Evolutionary conservation across 1,140 invertebrate species (phyloP).

Genomic region (Apis mellifera): DNA sequence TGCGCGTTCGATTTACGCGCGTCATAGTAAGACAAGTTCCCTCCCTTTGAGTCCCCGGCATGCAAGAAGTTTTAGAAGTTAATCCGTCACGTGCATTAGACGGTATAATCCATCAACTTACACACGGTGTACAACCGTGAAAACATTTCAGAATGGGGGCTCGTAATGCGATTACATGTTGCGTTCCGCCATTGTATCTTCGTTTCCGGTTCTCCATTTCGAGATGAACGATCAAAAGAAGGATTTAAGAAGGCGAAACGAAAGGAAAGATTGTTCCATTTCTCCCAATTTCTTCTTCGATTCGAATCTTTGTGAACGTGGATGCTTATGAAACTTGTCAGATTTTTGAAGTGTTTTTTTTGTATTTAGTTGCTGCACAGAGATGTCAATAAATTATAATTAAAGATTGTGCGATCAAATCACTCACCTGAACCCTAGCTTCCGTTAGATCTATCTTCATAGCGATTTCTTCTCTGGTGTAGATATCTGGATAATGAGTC

Average conservation of each 20-base stretch:
- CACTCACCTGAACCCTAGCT: slow-evolving; percentile 96
- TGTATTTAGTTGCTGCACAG: no score
- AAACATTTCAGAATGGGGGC: slow-evolving; percentile 66
- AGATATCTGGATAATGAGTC: slow-evolving; percentile 99
- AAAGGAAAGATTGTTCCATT: slow-evolving; percentile 12
- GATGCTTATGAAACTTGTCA: not conserved
- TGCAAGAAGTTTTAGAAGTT: slow-evolving; percentile 70
- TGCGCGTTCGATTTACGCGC: not conserved
- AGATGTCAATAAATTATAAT: no score
- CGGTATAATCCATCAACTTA: slow-evolving; percentile 79
- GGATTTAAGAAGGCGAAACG: not conserved
- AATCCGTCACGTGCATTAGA: slow-evolving; percentile 77
- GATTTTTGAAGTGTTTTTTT: not conserved
- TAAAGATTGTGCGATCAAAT: no score
- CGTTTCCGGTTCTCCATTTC: slow-evolving; percentile 30
- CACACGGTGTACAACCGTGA: slow-evolving; percentile 54
- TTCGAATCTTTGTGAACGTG: not conserved
- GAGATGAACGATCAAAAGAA: not conserved
- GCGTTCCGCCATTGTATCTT: slow-evolving; percentile 51
- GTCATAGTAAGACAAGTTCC: not conserved
- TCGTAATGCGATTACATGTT: slow-evolving; percentile 66
- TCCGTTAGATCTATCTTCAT: slow-evolving; percentile 99
- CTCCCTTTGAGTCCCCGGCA: slow-evolving; percentile 49
- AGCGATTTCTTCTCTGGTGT: slow-evolving; percentile 99
- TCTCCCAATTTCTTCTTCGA: not conserved